These are phyloP conservation scores for Cryptomyrus ogoouensis DNA, from an alignment of 2,113 vertebrate genomes.

Conservation along the genomic window DNA sequence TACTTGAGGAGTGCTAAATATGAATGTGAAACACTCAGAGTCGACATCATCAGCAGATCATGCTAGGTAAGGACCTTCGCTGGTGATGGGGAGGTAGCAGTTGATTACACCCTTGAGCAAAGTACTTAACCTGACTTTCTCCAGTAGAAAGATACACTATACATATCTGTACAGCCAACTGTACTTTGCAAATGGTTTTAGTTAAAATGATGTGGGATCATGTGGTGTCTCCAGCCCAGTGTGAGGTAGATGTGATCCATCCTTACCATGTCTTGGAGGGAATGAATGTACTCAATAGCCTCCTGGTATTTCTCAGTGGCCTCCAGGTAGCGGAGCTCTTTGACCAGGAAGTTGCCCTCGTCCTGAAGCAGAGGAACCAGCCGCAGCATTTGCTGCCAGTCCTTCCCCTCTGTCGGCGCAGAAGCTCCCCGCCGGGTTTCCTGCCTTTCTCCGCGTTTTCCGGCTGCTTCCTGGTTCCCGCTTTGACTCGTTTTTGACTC, in stretches of 20 bases:
- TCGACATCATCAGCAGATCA: not conserved
- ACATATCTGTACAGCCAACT: not conserved
- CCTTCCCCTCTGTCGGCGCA: slow-evolving; percentile 43
- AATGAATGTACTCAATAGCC: slow-evolving; percentile 69
- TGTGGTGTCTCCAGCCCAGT: not conserved
- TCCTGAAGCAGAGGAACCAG: slow-evolving; percentile 70
- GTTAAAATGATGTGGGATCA: not conserved
- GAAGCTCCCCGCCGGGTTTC: not conserved
- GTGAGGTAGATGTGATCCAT: not conserved
- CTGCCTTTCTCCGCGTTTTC: not conserved
- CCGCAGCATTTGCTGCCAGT: slow-evolving; percentile 72
- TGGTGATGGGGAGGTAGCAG: not conserved
- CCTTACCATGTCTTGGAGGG: slow-evolving; percentile 68
- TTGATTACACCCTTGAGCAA: not conserved
- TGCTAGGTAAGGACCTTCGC: not conserved
- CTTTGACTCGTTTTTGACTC: not conserved
- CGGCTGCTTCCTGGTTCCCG: slow-evolving; percentile 18
- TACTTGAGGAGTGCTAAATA: not conserved
- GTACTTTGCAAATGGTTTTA: not conserved
- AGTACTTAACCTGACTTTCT: not conserved
- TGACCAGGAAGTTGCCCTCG: slow-evolving; percentile 70
- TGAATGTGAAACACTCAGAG: not conserved
- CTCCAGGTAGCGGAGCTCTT: slow-evolving; percentile 56
- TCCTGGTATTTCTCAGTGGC: slow-evolving; percentile 68
- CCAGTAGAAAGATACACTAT: not conserved